Evolutionary conservation across 2,888 invertebrate genomes (phyloP).

Genomic region (Bombylius discolor): DNA sequence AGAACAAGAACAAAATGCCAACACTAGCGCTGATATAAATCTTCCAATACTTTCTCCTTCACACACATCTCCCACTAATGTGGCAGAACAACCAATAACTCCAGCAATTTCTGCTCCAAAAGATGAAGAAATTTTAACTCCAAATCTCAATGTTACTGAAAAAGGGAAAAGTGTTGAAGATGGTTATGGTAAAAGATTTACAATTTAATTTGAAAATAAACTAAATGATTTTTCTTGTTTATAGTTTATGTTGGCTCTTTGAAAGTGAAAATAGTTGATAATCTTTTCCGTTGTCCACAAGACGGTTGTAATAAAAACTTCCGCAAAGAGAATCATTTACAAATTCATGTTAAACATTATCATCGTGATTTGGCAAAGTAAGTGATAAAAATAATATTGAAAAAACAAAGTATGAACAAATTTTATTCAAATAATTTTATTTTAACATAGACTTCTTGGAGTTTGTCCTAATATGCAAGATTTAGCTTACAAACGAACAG

Average conservation of each 20-base stretch:
- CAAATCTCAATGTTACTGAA: too few species aligned
- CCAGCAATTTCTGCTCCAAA: too few species aligned
- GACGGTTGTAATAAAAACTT: slow-evolving; percentile 80
- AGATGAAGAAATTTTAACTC: too few species aligned
- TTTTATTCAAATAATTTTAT: background rate
- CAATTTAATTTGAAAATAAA: background rate
- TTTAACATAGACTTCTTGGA: slow-evolving; percentile 41
- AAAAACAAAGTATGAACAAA: background rate
- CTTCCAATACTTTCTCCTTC: too few species aligned
- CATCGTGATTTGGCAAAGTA: slow-evolving; percentile 65
- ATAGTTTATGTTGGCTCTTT: slow-evolving; percentile 44
- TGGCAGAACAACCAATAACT: too few species aligned
- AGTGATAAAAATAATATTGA: slow-evolving; percentile 3
- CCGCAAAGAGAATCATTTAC: slow-evolving; percentile 76
- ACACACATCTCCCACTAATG: too few species aligned
- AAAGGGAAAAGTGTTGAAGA: slow-evolving; percentile 9
- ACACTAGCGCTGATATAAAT: too few species aligned
- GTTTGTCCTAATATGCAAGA: slow-evolving; percentile 77
- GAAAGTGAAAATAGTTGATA: slow-evolving; percentile 57
- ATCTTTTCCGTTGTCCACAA: slow-evolving; percentile 57
- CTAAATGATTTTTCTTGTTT: background rate
- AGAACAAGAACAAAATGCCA: background rate
- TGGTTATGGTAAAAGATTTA: slow-evolving; percentile 25
- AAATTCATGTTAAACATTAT: slow-evolving; percentile 92
- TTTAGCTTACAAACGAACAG: slow-evolving; percentile 67